phyloP scores from a whole-genome alignment of 2,888 invertebrate genomes.

The Apamea crenata region DNA sequence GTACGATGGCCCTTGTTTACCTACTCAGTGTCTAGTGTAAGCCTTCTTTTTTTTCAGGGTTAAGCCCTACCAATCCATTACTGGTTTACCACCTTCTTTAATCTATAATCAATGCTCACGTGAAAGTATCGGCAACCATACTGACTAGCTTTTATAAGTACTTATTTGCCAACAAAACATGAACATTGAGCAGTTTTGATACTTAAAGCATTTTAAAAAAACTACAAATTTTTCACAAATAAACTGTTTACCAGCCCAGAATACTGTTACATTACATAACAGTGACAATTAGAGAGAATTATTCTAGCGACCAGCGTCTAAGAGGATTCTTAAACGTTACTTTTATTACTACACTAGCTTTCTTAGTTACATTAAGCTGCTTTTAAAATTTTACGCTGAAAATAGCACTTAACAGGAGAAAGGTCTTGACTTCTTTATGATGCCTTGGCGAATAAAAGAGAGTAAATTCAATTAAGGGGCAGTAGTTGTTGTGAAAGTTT shows the following conservation, averaged over 20 bases:
- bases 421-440: conserved; percentile 60
- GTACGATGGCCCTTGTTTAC: neutral
- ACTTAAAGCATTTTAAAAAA: neutral
- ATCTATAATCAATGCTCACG: neutral
- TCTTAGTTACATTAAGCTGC: conserved; percentile 55
- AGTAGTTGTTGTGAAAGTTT: conserved; percentile 38
- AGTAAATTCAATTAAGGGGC: conserved; percentile 58
- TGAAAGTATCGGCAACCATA: neutral
- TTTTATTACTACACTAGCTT: conserved; percentile 53
- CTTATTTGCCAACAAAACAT: neutral
- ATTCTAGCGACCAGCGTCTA: conserved; percentile 15
- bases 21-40: conserved; percentile 1
- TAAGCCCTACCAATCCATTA: neutral
- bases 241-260: conserved; percentile 7
- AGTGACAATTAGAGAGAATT: conserved; percentile 49
- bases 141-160: neutral
- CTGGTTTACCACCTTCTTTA: neutral
- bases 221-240: neutral
- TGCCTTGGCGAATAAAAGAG: conserved; percentile 43
- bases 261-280: conserved; percentile 19
- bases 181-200: neutral
- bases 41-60: neutral
- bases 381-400: conserved; percentile 52
- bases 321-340: conserved; percentile 35
- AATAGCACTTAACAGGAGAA: conserved; percentile 52